Base-by-base conservation (phyloP, 2,888 invertebrate genomes). In the Metallyticus violacea region DNA sequence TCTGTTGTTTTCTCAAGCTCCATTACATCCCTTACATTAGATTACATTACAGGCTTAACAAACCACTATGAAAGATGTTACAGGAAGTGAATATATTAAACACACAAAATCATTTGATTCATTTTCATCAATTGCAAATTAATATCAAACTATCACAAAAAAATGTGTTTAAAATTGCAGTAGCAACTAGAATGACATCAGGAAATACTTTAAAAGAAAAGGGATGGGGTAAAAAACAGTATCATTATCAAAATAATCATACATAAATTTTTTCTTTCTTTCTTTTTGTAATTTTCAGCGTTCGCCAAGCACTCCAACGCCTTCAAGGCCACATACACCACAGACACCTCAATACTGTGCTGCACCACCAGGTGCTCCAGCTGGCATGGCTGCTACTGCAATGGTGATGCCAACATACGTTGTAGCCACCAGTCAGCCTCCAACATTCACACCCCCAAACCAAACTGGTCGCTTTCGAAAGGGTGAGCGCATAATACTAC, bases 281-380 rank as follows among this genome's bases (percentile, higher is more conserved):
- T 87, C 77, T 85, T 87, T 86, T 82, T 85, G 26, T 1, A 26
- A 62, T 88, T 90, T 90, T 79, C 88, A 93, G 93, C 91, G 93
- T 86, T 94, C 94, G 30, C 94, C 94, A 22, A 94, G 94, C 90
- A 95, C 95, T 26, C 94, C 95, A n/a, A 94, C 94, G 28, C 94
- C 94, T 76, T 94, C 93, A 90, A 94, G 96, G 89, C 97, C 97
- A 77, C 97, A 97, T 91, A 97, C 97, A 79, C 97, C 97, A 62
- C 97, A 97, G 91, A 97, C 97, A 76, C 97, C 97, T 29, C 91
- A 93, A 91, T 94, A 94, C 90, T 77, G 62, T 30, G 92, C 94
- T 88, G 85, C 86, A 22, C 87, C 87, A 28, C 77, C 83, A 26
- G 40, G 76, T 28, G 92, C 94, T 88, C 82, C 86, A 9, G 86